phyloP scores from a whole-genome alignment of 1,140 invertebrate genomes.

The Pararge aegeria region DNA sequence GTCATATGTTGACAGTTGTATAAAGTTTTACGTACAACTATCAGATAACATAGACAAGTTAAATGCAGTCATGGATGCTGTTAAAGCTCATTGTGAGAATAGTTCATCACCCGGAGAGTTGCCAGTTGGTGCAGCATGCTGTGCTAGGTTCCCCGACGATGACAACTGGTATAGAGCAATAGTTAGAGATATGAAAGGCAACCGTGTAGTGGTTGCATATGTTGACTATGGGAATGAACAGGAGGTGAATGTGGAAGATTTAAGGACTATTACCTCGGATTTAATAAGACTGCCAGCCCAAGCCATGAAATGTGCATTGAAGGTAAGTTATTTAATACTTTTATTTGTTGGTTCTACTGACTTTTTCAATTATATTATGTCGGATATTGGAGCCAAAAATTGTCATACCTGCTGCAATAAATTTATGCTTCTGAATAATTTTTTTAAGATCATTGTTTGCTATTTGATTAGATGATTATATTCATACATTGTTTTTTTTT shows the following conservation, averaged over 20 bases:
- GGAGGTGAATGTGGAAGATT: conserved; percentile 76
- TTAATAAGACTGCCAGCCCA: conserved; percentile 85
- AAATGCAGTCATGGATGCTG: conserved; percentile 76
- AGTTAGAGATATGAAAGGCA: conserved; percentile 73
- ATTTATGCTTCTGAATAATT: no score
- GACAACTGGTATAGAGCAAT: conserved; percentile 86
- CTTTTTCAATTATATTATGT: no score
- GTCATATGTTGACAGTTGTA: conserved; percentile 85
- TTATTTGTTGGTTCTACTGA: no score
- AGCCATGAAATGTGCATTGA: conserved; percentile 87
- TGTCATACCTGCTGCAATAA: no score
- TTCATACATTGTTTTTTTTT: no score
- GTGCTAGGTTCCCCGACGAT: conserved; percentile 86
- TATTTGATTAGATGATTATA: no score
- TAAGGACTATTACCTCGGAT: conserved; percentile 83
- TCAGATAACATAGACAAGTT: conserved; percentile 81
- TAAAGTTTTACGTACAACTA: conserved; percentile 86
- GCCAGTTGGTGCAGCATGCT: conserved; percentile 84
- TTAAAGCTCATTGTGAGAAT: conserved; percentile 70
- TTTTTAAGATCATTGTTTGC: no score
- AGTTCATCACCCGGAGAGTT: conserved; percentile 67
- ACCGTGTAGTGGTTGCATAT: conserved; percentile 82
- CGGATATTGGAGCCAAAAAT: no score
- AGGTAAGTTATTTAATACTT: conserved; percentile 40
- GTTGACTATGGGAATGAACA: conserved; percentile 92